Evolutionary conservation across 2,888 invertebrate genomes (phyloP).

Genomic region (Rutpela maculata): DNA sequence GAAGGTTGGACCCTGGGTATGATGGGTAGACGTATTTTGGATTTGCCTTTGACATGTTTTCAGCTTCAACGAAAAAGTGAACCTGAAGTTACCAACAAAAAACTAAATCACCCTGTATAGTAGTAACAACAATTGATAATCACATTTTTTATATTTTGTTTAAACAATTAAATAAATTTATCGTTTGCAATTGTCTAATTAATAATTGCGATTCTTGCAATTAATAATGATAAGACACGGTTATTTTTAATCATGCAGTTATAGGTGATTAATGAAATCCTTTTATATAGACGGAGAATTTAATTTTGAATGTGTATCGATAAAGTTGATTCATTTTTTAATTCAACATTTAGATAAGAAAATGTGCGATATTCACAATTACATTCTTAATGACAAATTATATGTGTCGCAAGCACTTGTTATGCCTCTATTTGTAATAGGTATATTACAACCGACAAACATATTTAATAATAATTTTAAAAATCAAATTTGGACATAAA

Average conservation of each 20-base stretch:
- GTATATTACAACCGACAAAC: no score
- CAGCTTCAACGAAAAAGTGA: no score
- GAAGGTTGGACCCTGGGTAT: no score
- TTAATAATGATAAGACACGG: not conserved
- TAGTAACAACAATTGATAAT: not conserved
- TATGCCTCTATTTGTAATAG: no score
- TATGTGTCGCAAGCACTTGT: no score
- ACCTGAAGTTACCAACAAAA: no score
- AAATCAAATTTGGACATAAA: no score
- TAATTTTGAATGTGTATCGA: not conserved
- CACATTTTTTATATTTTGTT: not conserved
- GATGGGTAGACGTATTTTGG: no score
- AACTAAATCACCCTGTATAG: no score
- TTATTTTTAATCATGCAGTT: not conserved
- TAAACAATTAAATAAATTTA: not conserved
- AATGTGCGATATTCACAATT: not conserved
- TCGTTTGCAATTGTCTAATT: not conserved
- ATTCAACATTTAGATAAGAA: not conserved
- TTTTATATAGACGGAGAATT: not conserved
- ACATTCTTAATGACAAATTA: not conserved
- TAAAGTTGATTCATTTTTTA: not conserved
- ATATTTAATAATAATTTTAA: no score
- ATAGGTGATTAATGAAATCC: not conserved
- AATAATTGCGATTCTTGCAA: not conserved
- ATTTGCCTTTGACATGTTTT: no score